phyloP scores from a whole-genome alignment of 2,888 invertebrate genomes.

The Diaphora mendica region DNA sequence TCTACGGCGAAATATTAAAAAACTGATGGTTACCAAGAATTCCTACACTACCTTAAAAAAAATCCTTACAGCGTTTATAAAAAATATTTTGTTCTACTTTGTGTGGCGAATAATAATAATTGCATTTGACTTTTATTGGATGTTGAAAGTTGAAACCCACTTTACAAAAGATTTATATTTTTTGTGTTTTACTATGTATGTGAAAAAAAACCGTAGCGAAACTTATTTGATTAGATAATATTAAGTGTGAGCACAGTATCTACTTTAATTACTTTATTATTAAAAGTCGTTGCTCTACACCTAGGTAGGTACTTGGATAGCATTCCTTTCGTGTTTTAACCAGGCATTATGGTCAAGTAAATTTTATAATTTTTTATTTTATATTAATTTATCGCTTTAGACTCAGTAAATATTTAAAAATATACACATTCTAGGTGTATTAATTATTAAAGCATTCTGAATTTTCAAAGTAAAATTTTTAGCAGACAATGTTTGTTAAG shows the following conservation, averaged over 20 bases:
- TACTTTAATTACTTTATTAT: neutral
- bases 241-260: neutral
- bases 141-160: conserved; percentile 41
- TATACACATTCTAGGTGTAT: too few species aligned
- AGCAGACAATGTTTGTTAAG: too few species aligned
- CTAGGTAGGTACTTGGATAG: neutral
- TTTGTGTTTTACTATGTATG: conserved; percentile 14
- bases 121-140: conserved; percentile 40
- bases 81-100: conserved; percentile 28
- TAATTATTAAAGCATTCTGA: too few species aligned
- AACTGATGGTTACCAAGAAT: conserved; percentile 47
- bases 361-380: too few species aligned
- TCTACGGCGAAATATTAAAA: conserved; percentile 20
- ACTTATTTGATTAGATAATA: neutral
- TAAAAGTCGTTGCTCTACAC: neutral
- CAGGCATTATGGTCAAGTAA: too few species aligned
- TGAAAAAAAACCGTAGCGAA: neutral
- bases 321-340: too few species aligned
- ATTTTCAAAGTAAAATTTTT: too few species aligned
- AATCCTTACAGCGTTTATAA: conserved; percentile 23
- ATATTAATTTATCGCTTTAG: too few species aligned
- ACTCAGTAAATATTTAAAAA: too few species aligned
- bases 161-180: conserved; percentile 36
- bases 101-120: conserved; percentile 24
- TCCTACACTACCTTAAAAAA: conserved; percentile 28